Percentiles rank a stretch among this genome's conserved stretches.
Conservation (phyloP, 2,888 invertebrate genomes). For the Cheilosia urbana region DNA sequence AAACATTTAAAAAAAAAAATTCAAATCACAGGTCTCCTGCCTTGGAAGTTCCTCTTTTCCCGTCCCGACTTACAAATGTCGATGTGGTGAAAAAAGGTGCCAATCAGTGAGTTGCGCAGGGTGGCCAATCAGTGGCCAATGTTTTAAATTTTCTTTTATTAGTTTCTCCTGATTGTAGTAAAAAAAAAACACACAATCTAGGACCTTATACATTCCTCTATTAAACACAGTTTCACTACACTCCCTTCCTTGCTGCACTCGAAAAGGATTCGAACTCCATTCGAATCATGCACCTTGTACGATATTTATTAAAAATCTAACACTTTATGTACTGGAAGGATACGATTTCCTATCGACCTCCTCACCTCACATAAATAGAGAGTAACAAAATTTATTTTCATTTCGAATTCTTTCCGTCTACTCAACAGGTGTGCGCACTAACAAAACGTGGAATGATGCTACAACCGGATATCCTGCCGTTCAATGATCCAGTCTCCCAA, state of each 20-base stretch:
- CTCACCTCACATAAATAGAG: not conserved
- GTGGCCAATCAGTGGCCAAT: no score
- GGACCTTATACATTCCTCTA: no score
- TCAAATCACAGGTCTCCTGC: no score
- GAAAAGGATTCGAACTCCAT: constrained; percentile 1
- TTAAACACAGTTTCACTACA: no score
- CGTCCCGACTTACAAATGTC: no score
- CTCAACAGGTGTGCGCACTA: constrained; percentile 89
- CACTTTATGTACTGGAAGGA: constrained; percentile 14
- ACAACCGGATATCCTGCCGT: constrained; percentile 84
- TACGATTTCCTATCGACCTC: not conserved
- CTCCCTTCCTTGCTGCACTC: not conserved
- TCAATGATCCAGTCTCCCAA: constrained; percentile 80
- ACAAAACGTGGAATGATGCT: constrained; percentile 87
- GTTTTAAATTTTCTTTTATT: no score
- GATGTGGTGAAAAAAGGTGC: no score
- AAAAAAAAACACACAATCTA: no score
- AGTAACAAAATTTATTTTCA: constrained; percentile 44
- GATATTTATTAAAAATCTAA: constrained; percentile 50
- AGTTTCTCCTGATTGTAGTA: no score
- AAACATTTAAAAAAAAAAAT: no score
- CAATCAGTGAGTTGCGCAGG: no score
- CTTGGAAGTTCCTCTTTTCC: no score
- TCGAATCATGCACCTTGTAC: constrained; percentile 23
- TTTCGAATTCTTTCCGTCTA: constrained; percentile 27